Percentiles rank a stretch among this genome's conserved stretches.
Evolutionary conservation across 1,140 invertebrate species (phyloP).

Genomic region (Lasaia peninsularis): DNA sequence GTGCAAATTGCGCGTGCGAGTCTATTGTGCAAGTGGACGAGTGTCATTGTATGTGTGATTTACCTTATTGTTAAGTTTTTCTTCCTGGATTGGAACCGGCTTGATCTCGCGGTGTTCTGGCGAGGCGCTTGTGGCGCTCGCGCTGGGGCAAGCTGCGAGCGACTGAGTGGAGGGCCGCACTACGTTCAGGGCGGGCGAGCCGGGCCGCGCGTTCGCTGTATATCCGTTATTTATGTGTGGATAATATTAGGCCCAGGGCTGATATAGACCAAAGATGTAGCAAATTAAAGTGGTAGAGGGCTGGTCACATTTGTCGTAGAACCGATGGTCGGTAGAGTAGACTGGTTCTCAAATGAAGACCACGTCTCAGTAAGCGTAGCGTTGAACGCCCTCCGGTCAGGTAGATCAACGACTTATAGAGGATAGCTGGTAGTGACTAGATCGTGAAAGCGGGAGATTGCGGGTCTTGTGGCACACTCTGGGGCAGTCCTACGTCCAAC

Average conservation of each 20-base stretch:
- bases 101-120: slow-evolving; percentile 31
- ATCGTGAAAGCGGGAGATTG: too few relatives aligned
- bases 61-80: slow-evolving; percentile 34
- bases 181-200: slow-evolving; percentile 40
- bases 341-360: too few relatives aligned
- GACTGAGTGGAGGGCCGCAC: slow-evolving; percentile 36
- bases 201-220: slow-evolving; percentile 50
- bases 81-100: slow-evolving; percentile 29
- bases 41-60: slow-evolving; percentile 2
- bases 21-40: not conserved
- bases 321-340: too few relatives aligned
- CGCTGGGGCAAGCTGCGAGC: slow-evolving; percentile 32
- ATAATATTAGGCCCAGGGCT: too few relatives aligned
- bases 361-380: too few relatives aligned
- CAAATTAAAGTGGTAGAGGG: too few relatives aligned
- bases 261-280: too few relatives aligned
- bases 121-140: slow-evolving; percentile 23
- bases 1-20: not conserved
- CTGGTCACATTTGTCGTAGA: not conserved
- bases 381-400: too few relatives aligned
- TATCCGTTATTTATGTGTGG: slow-evolving; percentile 14
- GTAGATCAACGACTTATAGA: too few relatives aligned
- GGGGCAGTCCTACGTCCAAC: too few relatives aligned
- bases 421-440: too few relatives aligned
- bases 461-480: too few relatives aligned